phyloP scores from a whole-genome alignment of 2,797 vertebrate genomes.

The Molossus molossus region DNA sequence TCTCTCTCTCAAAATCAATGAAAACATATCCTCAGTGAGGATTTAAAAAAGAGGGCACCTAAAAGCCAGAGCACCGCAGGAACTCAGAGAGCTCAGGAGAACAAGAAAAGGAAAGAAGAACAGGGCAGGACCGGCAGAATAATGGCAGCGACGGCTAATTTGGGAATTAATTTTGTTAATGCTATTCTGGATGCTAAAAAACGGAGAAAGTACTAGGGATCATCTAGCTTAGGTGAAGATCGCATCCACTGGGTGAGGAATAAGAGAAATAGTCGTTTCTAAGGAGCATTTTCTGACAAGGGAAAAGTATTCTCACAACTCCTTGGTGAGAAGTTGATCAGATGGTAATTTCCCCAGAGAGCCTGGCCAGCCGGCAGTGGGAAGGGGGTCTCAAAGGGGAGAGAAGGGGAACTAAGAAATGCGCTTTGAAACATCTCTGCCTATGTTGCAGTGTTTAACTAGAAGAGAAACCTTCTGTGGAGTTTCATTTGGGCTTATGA shows the following conservation, averaged over 20 bases:
- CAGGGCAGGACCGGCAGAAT: not conserved
- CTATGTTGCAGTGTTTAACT: not conserved
- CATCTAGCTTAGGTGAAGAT: not conserved
- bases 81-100: not conserved
- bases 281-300: not conserved
- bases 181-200: not conserved
- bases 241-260: not conserved
- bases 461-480: not conserved
- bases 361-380: fast-evolving
- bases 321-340: not conserved
- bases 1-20: not conserved
- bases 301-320: not conserved
- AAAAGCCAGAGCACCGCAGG: not conserved
- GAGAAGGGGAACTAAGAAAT: not conserved
- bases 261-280: not conserved
- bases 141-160: not conserved
- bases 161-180: not conserved
- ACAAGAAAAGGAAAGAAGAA: not conserved
- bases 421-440: not conserved
- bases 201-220: not conserved
- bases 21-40: not conserved
- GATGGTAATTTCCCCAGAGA: not conserved
- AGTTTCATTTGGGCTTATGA: conserved; percentile 29
- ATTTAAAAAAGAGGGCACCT: not conserved
- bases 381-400: no score